phyloP scores from a whole-genome alignment of 2,888 invertebrate species.

The Teleogryllus oceanicus region DNA sequence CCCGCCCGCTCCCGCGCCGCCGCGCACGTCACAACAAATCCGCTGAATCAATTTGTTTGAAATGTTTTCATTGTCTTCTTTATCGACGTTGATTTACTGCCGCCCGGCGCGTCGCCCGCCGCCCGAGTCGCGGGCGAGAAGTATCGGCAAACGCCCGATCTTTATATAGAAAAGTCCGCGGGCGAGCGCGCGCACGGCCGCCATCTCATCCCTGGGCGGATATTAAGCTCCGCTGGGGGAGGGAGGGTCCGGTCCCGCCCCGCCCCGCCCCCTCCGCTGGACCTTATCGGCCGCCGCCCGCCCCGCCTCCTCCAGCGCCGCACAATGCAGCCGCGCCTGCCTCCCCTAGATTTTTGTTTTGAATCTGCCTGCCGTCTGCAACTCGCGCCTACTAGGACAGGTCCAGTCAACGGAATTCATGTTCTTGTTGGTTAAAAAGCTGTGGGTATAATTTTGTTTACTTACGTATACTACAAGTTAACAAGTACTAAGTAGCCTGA shows the following conservation, averaged over 20 bases:
- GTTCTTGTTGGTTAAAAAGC: no score
- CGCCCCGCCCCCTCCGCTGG: neutral
- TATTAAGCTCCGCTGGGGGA: neutral
- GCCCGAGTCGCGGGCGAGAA: conserved; percentile 2
- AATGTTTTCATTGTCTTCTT: conserved; percentile 35
- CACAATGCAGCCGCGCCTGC: no score
- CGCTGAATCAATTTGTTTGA: conserved; percentile 34
- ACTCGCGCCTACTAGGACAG: no score
- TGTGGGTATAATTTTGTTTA: no score
- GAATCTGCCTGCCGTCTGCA: no score
- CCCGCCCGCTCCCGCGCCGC: conserved; percentile 29
- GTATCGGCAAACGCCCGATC: conserved; percentile 4
- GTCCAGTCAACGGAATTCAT: no score
- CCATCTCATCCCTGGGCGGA: conserved; percentile 18
- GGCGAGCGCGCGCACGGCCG: neutral
- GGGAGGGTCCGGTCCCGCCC: neutral
- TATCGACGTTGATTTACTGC: conserved; percentile 31
- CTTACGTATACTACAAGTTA: no score
- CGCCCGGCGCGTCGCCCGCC: neutral
- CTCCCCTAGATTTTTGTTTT: no score
- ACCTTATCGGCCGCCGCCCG: neutral
- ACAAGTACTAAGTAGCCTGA: no score
- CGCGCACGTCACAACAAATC: conserved; percentile 35
- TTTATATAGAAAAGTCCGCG: conserved; percentile 10
- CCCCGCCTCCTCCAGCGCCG: neutral